Evolutionary conservation across 2,797 vertebrate genomes (phyloP).

Genomic region (Crax fasciolata): DNA sequence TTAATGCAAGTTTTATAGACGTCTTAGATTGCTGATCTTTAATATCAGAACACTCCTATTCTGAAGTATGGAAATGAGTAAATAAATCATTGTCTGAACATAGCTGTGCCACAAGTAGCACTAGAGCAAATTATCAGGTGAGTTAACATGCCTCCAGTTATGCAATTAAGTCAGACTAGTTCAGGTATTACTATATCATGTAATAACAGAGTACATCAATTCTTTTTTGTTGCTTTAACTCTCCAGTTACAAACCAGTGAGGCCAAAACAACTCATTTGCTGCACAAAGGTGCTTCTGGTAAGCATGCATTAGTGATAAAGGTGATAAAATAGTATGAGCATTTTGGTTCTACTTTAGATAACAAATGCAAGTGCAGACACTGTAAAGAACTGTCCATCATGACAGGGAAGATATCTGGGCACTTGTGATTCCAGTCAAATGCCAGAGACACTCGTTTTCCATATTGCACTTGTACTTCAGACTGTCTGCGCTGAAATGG

Average conservation of each 20-base stretch:
- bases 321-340: not conserved
- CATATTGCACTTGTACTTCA: not conserved
- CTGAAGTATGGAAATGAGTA: not conserved
- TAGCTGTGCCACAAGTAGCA: not conserved
- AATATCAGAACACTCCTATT: not conserved
- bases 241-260: not conserved
- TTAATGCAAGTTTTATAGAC: not conserved
- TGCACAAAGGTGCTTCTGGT: not conserved
- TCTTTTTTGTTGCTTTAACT: not conserved
- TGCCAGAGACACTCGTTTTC: not conserved
- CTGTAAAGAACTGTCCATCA: not conserved
- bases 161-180: not conserved
- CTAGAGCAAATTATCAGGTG: not conserved
- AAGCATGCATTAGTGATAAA: rapidly evolving
- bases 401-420: not conserved
- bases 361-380: not conserved
- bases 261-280: not conserved
- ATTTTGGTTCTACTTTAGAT: not conserved
- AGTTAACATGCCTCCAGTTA: not conserved
- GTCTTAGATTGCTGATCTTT: not conserved
- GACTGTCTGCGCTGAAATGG: not conserved
- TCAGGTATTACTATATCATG: not conserved
- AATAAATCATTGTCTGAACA: not conserved
- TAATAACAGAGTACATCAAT: not conserved
- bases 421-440: not conserved